phyloP scores from a whole-genome alignment of 2,888 invertebrate species.

The Orthonychiurus folsomi region DNA sequence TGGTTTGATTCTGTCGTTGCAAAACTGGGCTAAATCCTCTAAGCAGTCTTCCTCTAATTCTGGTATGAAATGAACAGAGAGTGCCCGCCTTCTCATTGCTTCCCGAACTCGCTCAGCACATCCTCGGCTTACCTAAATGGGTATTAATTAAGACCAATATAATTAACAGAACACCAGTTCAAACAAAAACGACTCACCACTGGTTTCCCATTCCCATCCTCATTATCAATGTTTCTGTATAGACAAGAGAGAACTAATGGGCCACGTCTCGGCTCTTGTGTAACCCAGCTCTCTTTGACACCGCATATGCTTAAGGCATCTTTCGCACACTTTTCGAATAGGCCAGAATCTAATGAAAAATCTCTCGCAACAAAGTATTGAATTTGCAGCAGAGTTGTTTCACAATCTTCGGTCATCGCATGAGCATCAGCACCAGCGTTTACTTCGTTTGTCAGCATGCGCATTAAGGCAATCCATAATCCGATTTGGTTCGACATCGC shows the following conservation, averaged over 20 bases:
- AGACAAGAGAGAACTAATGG: slow-evolving; percentile 83
- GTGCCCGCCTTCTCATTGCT: slow-evolving; percentile 77
- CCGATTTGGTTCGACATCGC: slow-evolving; percentile 27
- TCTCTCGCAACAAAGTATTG: slow-evolving; percentile 95
- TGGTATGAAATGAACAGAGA: slow-evolving; percentile 85
- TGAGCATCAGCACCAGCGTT: slow-evolving; percentile 28
- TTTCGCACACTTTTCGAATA: slow-evolving; percentile 77
- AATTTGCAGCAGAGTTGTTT: slow-evolving; percentile 82
- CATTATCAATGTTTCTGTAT: slow-evolving; percentile 54
- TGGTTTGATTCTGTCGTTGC: slow-evolving; percentile 73
- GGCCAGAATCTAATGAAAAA: slow-evolving; percentile 79
- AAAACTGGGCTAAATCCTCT: slow-evolving; percentile 70
- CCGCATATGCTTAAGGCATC: slow-evolving; percentile 78
- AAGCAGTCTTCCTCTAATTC: slow-evolving; percentile 87
- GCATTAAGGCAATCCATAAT: slow-evolving; percentile 92
- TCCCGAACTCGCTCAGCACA: slow-evolving; percentile 73
- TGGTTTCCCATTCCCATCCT: background rate
- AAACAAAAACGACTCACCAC: too few species aligned
- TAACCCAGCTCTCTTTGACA: slow-evolving; percentile 66
- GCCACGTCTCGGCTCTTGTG: slow-evolving; percentile 66
- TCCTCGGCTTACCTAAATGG: slow-evolving; percentile 39
- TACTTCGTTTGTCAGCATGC: slow-evolving; percentile 68
- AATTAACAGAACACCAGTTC: too few species aligned
- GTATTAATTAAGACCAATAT: too few species aligned
- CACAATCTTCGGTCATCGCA: slow-evolving; percentile 76